These are phyloP conservation scores for Onychomys torridus DNA, from an alignment of 2,797 vertebrate genomes.

Conservation along the genomic window DNA sequence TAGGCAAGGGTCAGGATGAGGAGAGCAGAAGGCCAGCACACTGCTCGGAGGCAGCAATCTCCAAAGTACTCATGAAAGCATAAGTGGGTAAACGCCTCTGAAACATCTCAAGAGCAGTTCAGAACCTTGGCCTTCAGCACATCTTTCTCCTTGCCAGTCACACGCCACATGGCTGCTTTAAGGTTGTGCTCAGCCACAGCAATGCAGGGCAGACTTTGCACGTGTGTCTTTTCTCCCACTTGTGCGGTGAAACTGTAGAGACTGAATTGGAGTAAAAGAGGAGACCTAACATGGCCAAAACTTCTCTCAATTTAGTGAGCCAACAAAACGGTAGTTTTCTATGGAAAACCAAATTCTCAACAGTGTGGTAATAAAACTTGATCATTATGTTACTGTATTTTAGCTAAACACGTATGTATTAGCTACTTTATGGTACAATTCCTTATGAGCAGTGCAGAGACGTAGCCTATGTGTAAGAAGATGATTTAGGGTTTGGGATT, in stretches of 20 bases:
- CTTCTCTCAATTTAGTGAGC: slow-evolving; percentile 50
- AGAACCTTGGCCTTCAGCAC: slow-evolving; percentile 16
- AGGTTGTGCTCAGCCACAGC: not conserved
- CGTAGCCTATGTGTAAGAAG: slow-evolving; percentile 73
- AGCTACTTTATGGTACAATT: slow-evolving; percentile 80
- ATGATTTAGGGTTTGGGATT: too few species aligned
- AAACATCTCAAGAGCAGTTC: slow-evolving; percentile 30
- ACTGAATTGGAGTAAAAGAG: slow-evolving; percentile 62
- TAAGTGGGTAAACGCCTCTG: slow-evolving; percentile 6
- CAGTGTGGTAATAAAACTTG: slow-evolving; percentile 88
- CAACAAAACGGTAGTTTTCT: slow-evolving; percentile 83
- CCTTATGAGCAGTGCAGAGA: slow-evolving; percentile 73
- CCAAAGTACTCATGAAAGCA: slow-evolving; percentile 39
- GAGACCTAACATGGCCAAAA: slow-evolving; percentile 39
- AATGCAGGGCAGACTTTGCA: not conserved
- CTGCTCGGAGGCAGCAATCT: not conserved
- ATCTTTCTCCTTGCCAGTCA: not conserved
- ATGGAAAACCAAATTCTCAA: slow-evolving; percentile 82
- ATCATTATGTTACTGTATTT: slow-evolving; percentile 84
- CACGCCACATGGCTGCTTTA: not conserved
- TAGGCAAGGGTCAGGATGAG: not conserved
- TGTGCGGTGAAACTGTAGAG: not conserved
- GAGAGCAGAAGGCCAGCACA: not conserved
- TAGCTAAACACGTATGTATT: slow-evolving; percentile 84
- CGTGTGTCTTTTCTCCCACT: not conserved